Evolutionary conservation across 2,888 invertebrate genomes (phyloP), one percentile per base, ranked within the genome.

Genomic region (Rapana venosa): DNA sequence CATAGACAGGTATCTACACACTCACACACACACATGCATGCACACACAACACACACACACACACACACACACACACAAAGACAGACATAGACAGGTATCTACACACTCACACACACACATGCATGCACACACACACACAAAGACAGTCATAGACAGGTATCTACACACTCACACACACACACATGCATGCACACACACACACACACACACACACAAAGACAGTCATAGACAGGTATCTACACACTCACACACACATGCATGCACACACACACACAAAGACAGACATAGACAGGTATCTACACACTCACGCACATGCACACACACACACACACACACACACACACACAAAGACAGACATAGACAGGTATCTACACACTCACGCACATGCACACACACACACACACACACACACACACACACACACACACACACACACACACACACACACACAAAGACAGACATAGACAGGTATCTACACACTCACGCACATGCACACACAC

Each of bases 361-460:
- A 36, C 81, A 81, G 1, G 26, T 32, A 85, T 30, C 6, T 32
- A 30, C 84, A 56, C 61, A 61, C 85, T 6, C 32, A 61, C 47
- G 1, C 85, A 58, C 85, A 56, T n/a, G 8, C 61, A 30, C 61
- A 58, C 85, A n/a, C 85, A 30, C 61, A 85, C 85, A 58, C 47
- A 85, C 30, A 85, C 85, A 58, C 61, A n/a, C 61, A 85, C 61
- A 85, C 85, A 85, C 56, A 85, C 56, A 77, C 56, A 85, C 85
- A 85, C 85, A 85, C 58, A 85, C 85, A 61, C 81, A 81, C 36
- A 81, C 81, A 81, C 36, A 81, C 81, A 81, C 81, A 81, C 81
- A 81, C 35, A 81, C 81, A 81, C 36, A 81, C 36, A 36, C 77
- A 30, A 8, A 58, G 15, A 58, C 58, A 58, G 11, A 58, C 58